Conservation (phyloP, 2,888 invertebrate species). For the Drosophila borealis region DNA sequence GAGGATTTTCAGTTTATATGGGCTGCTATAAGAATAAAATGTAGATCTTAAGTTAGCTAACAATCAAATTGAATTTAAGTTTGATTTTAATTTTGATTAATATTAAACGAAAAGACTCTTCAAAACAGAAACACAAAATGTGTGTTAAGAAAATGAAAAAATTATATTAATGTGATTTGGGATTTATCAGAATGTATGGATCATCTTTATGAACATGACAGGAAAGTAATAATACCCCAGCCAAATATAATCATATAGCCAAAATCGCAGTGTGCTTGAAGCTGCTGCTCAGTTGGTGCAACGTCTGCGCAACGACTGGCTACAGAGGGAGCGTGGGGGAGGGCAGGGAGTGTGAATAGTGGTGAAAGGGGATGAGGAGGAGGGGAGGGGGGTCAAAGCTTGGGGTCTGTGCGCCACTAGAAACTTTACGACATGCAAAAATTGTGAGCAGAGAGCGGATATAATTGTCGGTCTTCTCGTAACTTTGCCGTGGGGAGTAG, state of each 20-base stretch:
- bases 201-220: neutral
- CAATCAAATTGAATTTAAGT: no score
- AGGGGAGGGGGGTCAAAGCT: slow-evolving; percentile 25
- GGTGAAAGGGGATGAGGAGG: neutral
- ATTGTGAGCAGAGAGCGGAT: slow-evolving; percentile 82
- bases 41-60: no score
- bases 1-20: no score
- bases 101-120: no score
- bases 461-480: slow-evolving; percentile 82
- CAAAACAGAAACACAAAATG: no score
- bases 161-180: no score
- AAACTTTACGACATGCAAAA: slow-evolving; percentile 81
- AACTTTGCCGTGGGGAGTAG: slow-evolving; percentile 81
- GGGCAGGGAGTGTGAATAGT: neutral
- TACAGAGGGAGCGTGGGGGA: neutral
- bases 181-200: no score
- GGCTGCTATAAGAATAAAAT: no score
- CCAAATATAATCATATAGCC: slow-evolving; percentile 3
- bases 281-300: slow-evolving; percentile 40
- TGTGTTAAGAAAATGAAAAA: no score
- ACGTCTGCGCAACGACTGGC: slow-evolving; percentile 41
- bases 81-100: no score
- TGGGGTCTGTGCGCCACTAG: slow-evolving; percentile 69
- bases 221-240: neutral
- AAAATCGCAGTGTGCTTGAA: slow-evolving; percentile 28